Evolutionary conservation across 2,797 vertebrate genomes (phyloP), one percentile per base, ranked within the genome.

Genomic region (Numenius phaeopus): DNA sequence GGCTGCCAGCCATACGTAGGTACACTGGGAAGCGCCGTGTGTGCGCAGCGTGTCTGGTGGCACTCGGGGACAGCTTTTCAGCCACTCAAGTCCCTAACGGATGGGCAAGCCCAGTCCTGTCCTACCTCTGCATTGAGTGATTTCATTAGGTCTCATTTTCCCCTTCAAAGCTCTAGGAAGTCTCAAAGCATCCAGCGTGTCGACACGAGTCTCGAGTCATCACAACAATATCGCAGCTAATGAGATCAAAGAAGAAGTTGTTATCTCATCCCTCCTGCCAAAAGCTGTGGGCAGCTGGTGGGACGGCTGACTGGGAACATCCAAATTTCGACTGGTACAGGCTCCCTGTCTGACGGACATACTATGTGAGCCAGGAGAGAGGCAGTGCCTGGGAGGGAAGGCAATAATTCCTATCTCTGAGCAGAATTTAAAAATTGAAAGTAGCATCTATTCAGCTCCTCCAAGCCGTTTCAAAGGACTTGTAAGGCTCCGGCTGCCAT

Each of bases 381-480:
- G 16, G 39, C 7, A 3, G 54, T n/a, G 12, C 7, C 2, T 3
- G 2, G 62, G n/a, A 83, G 69, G 83, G 34, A 85, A 61, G 55
- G 65, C 27, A 81, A 58, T 87, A 59, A 42, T 18, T 89, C 81
- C 84, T 81, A 64, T 66, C 64, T 79, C 89, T 14, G 22, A 94
- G 82, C 39, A 69, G 93, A 96, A 83, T 73, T 84, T 76, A 77
- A 52, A 96, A 96, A 96, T 92, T 29, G 50, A 78, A 75, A 94
- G 97, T 40, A 79, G 59, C 95, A 85, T 98, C 98, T 98, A 98
- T 99, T 99, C 99, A 99, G 98, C 98, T 99, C 98, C 98, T 99
- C 98, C 98, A 97, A 98, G 98, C 98, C 94, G 4, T 99, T 99
- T 99, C 99, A 99, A 99, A 99, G 98, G 98, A 98, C 98, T 98